Base-by-base conservation (phyloP, 2,888 invertebrate genomes). In the Polia nebulosa region DNA sequence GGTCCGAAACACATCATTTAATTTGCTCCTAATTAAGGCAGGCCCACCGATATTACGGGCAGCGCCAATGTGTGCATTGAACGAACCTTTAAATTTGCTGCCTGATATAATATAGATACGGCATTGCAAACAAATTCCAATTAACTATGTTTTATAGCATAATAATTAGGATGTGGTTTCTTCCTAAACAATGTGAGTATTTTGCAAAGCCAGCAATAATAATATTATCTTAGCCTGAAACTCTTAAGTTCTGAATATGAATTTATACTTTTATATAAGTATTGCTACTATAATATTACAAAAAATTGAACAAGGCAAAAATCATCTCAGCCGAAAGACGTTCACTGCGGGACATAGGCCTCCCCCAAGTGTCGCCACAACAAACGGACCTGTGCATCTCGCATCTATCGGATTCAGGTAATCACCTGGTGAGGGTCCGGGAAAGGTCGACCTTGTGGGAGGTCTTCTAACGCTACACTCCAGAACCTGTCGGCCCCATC, bases 1-100 rank as follows among this genome's bases (percentile, higher is more conserved):
- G 81, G 78, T 83, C 82, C 80, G 85, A 85, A 87, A 86, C 83
- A 85, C 89, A 88, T 92, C 89, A 92, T 92, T 93, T 93, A 92
- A 93, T 94, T 93, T 90, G 85, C 86, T 87, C 87, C 91, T 92
- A 92, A 93, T 94, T 93, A 92, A 85, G 85, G 85, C 81, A 83
- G 84, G 83, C 81, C 80, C 79, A 77, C 82, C 85, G 67, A 83
- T 83, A 86, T 83, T 85, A 80, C 85, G 73, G 81, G 75, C 84
- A 77, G 67, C 80, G 80, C 71, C 87, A 87, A 88, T 87, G 78
- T 80, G 77, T 72, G 55, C 72, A 71, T 51, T 63, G 61, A 53
- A 53, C 60, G 73, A 77, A 61, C 59, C 72, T 61, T 70, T 67
- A 79, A 69, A 64, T 45, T 69, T 58, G 41, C 61, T 58, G 57